phyloP scores from a whole-genome alignment of 1,140 invertebrate genomes.

The Sweltsa coloradensis region DNA sequence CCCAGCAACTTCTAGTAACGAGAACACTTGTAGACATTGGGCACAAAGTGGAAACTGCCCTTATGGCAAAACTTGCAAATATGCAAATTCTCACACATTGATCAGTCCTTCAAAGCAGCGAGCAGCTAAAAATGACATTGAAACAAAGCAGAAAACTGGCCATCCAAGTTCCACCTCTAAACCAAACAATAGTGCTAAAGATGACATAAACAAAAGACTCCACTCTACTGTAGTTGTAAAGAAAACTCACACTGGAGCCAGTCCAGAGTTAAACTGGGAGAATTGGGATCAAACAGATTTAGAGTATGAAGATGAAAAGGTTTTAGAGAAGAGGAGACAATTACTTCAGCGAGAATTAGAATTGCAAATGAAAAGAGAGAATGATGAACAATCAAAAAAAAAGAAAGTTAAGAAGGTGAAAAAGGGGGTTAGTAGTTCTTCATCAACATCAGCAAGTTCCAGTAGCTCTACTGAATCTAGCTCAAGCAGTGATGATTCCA shows the following conservation, averaged over 20 bases:
- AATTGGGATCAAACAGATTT: conserved; percentile 65
- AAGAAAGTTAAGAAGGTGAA: conserved; percentile 50
- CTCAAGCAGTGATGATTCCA: conserved; percentile 42
- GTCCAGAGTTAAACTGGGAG: conserved; percentile 53
- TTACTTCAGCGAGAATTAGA: conserved; percentile 65
- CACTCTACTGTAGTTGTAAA: conserved; percentile 50
- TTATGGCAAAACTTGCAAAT: conserved; percentile 62
- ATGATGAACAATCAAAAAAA: conserved; percentile 23
- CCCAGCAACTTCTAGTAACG: conserved; percentile 28
- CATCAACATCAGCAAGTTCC: conserved; percentile 47
- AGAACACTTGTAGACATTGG: conserved; percentile 58
- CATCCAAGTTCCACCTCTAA: neutral
- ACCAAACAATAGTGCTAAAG: conserved; percentile 26
- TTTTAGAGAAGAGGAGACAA: conserved; percentile 59
- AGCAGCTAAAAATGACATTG: conserved; percentile 50
- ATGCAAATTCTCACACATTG: conserved; percentile 54
- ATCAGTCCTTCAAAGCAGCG: conserved; percentile 59
- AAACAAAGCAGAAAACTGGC: conserved; percentile 31
- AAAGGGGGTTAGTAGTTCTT: conserved; percentile 34
- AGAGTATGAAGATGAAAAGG: conserved; percentile 72
- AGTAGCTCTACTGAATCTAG: conserved; percentile 46
- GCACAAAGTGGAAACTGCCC: conserved; percentile 58
- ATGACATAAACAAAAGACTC: conserved; percentile 46
- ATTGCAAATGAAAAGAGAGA: conserved; percentile 54
- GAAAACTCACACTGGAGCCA: conserved; percentile 42